phyloP scores from a whole-genome alignment of 2,888 invertebrate species.

The Heliothis peltigera region DNA sequence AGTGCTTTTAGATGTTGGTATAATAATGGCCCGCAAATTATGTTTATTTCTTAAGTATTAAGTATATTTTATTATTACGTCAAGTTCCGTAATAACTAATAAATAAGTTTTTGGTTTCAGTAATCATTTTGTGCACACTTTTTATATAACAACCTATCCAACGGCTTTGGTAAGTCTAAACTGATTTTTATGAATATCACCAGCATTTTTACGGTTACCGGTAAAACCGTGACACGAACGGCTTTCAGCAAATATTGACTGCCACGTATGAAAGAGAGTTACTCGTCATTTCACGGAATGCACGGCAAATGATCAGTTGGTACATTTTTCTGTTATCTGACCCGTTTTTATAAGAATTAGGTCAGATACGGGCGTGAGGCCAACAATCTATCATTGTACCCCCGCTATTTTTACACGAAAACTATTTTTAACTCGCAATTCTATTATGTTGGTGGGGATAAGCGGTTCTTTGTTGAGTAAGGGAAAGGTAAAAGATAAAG shows the following conservation, averaged over 20 bases:
- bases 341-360: conserved; percentile 54
- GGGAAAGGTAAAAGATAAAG: not conserved
- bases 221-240: conserved; percentile 24
- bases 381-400: conserved; percentile 51
- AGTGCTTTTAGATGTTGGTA: too few species aligned
- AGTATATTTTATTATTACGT: too few species aligned
- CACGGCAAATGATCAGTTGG: conserved; percentile 33
- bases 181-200: not conserved
- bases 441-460: not conserved
- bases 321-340: conserved; percentile 52
- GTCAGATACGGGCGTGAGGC: conserved; percentile 40
- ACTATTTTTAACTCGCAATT: conserved; percentile 32
- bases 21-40: too few species aligned
- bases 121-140: too few species aligned
- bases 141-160: too few species aligned
- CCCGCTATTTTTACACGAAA: conserved; percentile 43
- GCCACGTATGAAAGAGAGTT: conserved; percentile 35
- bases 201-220: conserved; percentile 1
- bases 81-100: too few species aligned
- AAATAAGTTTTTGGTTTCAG: too few species aligned
- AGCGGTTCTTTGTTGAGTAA: not conserved
- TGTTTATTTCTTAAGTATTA: too few species aligned
- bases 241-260: conserved; percentile 10
- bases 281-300: conserved; percentile 27
- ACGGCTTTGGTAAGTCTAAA: not conserved